Base-by-base conservation (phyloP, 2,797 vertebrate species). In the Microctenopoma stevenorrisi region DNA sequence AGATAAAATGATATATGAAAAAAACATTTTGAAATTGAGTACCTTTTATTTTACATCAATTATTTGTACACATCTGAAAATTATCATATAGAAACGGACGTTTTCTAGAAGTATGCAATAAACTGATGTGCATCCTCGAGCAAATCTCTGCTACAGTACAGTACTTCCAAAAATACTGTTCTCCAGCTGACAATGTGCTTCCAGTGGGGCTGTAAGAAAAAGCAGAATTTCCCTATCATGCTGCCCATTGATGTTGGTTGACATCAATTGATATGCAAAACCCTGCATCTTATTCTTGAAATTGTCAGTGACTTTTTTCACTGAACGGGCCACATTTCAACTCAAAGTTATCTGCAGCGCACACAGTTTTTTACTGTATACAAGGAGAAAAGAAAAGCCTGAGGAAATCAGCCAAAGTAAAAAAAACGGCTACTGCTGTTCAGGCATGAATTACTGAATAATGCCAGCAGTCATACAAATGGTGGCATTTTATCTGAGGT, bases 401-500 rank as follows among this genome's bases (percentile, higher is more conserved):
- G 18, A 46, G n/a, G 26, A 26, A 9, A 30, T 40, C 15, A 49
- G 22, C 12, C 38, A 47, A 42, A 22, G 38, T 46, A 22, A 59
- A 57, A 30, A 38, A 44, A 54, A 22, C 18, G 11, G n/a, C 26
- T 50, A 30, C 28, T 16, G 4, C 16, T 42, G 38, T 44, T 25
- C 25, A 2, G 43, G 22, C 53, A 77, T 38, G 16, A 26, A 54
- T 11, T 22, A n/a, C 44, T 55, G 44, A 54, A 22, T 60, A 37
- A 50, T 42, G 18, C 43, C 18, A 37, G 38, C 18, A 50, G 47
- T 46, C 6, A 4, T 46, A 44, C 43, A 44, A n/a, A 44, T n/a
- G 6, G 50, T 68, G 43, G 52, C 43, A 49, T 63, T 74, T 57
- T 22, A 56, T 38, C 33, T 33, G 44, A 51, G 11, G 51, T 11